Evolutionary conservation across 2,797 vertebrate species (phyloP).

Genomic region (Myotis daubentonii): DNA sequence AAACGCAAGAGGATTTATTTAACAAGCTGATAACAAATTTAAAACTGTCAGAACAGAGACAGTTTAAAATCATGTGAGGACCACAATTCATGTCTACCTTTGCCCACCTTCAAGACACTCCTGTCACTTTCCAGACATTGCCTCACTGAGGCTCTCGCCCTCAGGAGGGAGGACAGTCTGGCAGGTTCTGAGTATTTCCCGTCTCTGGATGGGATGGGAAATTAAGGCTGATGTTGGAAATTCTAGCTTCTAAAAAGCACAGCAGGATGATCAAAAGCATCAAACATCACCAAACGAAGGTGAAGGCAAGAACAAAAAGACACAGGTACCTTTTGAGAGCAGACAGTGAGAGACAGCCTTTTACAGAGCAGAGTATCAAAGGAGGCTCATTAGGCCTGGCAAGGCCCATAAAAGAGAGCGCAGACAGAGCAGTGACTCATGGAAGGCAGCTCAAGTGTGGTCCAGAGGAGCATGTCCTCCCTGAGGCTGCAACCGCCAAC

Average conservation of each 20-base stretch:
- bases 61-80: neutral
- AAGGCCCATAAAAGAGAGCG: neutral
- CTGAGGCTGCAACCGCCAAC: neutral
- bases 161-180: neutral
- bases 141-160: neutral
- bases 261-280: neutral
- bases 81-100: neutral
- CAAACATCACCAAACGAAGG: neutral
- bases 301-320: neutral
- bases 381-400: neutral
- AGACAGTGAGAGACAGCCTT: neutral
- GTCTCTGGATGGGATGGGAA: neutral
- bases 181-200: neutral
- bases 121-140: constrained; percentile 40
- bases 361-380: neutral
- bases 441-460: neutral
- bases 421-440: neutral
- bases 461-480: neutral
- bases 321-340: neutral
- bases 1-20: constrained; percentile 4
- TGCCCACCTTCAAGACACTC: neutral
- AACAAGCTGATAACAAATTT: constrained; percentile 9
- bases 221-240: neutral
- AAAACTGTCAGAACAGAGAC: neutral
- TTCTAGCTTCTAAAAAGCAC: neutral